Base-by-base conservation (phyloP, 2,888 invertebrate genomes). In the Epinotia ramella region DNA sequence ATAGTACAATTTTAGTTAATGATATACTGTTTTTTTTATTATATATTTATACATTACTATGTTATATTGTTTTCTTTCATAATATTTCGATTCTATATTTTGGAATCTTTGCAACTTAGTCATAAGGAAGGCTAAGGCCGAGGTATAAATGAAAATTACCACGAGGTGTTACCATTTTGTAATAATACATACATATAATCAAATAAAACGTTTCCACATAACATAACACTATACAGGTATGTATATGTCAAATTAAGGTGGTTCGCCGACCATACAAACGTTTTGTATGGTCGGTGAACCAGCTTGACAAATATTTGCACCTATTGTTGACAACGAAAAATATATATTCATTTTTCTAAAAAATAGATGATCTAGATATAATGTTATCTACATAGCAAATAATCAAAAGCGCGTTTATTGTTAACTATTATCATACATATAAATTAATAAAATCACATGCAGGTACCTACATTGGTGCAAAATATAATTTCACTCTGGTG, bases 171-270 rank as follows among this genome's bases (percentile, higher is more conserved):
- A 91, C 87, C 87, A 89, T 87, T 89, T 65, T 76, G 89, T 85
- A 89, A 75, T 71, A 88, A 86, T 89, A 86, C 76, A 80, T 78
- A 78, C 66, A 77, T 73, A 66, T 78, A 86, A 87, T 83, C 80
- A 84, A 84, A 84, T 83, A 87, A 88, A 88, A 85, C 81, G 80
- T 84, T 86, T 89, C 86, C 87, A 90, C 86, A 89, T 90, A 89
- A 90, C 86, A 89, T 90, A 89, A 89, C 87, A 90, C 90, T 87
- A 88, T 89, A 88, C 87, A 89, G 84, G 83, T 84, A 82, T 82
- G 83, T 84, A 82, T 83, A 80, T 85, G n/a, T 86, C 82, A 88
- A 81, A 70, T 40, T 59, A 28, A 28, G 24, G 24, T 28, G 3
- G 3, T 2, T 28, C 24, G 24, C 24, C 24, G 24, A 28, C 24